Percentiles rank a stretch among this genome's conserved stretches.
phyloP scores from a whole-genome alignment of 1,140 invertebrate genomes.

The Reticulitermes speratus region DNA sequence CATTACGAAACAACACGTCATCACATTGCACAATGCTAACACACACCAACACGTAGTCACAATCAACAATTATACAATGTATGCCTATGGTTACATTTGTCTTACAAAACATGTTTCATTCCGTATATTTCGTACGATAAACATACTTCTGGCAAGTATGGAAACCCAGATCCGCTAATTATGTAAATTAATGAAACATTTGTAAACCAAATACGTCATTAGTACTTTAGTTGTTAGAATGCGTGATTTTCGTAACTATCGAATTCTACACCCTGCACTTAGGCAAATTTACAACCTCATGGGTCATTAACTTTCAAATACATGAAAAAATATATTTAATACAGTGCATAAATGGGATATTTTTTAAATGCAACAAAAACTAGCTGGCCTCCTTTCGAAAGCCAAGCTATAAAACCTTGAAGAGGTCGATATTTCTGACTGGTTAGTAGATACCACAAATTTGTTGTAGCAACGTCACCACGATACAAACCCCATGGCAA shows the following conservation, averaged over 20 bases:
- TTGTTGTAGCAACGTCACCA: conserved; percentile 3
- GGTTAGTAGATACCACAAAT: not conserved
- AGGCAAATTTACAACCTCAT: not conserved
- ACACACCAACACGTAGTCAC: not conserved
- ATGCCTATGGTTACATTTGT: not conserved
- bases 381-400: not conserved
- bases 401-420: not conserved
- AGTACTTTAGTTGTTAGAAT: too few species aligned
- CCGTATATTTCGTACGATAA: too few species aligned
- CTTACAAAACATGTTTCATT: not conserved
- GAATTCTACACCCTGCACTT: too few species aligned
- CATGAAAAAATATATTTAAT: not conserved
- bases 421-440: not conserved
- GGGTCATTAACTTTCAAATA: too few species aligned
- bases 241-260: too few species aligned
- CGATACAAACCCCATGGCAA: conserved; percentile 1
- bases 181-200: too few species aligned
- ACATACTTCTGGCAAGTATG: too few species aligned
- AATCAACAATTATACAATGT: not conserved
- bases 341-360: not conserved
- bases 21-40: not conserved
- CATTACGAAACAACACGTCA: not conserved
- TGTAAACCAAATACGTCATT: too few species aligned
- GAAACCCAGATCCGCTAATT: too few species aligned
- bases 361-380: too few species aligned